Evolutionary conservation across 2,888 invertebrate species (phyloP).

Genomic region (Rugalucina vietnamica): DNA sequence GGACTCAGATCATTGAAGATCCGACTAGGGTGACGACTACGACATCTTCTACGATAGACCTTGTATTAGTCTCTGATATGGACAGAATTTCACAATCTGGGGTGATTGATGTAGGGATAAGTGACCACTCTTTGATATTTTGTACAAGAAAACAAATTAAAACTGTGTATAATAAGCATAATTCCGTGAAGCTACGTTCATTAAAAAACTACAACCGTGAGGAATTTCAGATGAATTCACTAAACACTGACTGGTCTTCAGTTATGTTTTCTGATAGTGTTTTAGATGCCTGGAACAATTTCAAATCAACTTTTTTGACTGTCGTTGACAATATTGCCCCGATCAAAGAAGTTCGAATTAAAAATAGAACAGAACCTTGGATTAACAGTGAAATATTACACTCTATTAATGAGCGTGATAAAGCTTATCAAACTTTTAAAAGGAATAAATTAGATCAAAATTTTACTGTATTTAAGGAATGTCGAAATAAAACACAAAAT

Average conservation of each 20-base stretch:
- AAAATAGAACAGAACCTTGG: slow-evolving; percentile 24
- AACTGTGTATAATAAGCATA: slow-evolving; percentile 5
- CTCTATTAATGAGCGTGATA: slow-evolving; percentile 11
- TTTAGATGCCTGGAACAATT: slow-evolving; percentile 10
- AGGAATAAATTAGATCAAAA: neutral
- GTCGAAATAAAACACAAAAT: neutral
- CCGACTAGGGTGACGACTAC: neutral
- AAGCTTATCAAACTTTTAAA: neutral
- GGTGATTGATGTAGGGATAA: slow-evolving; percentile 13
- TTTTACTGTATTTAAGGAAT: neutral
- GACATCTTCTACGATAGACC: slow-evolving; percentile 11
- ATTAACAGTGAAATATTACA: slow-evolving; percentile 20
- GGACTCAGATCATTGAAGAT: neutral
- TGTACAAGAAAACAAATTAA: slow-evolving; percentile 12
- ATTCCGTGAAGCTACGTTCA: slow-evolving; percentile 13
- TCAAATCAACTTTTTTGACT: slow-evolving; percentile 2
- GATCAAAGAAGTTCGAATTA: slow-evolving; percentile 23
- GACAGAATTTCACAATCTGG: slow-evolving; percentile 12
- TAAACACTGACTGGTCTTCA: slow-evolving; percentile 6
- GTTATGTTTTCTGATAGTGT: slow-evolving; percentile 5
- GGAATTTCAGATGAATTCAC: slow-evolving; percentile 8
- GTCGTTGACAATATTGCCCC: slow-evolving; percentile 18
- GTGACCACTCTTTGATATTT: slow-evolving; percentile 13
- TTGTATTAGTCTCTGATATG: slow-evolving; percentile 1
- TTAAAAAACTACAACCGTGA: slow-evolving; percentile 19